phyloP scores from a whole-genome alignment of 2,888 invertebrate species.

The Dynastes grantii region DNA sequence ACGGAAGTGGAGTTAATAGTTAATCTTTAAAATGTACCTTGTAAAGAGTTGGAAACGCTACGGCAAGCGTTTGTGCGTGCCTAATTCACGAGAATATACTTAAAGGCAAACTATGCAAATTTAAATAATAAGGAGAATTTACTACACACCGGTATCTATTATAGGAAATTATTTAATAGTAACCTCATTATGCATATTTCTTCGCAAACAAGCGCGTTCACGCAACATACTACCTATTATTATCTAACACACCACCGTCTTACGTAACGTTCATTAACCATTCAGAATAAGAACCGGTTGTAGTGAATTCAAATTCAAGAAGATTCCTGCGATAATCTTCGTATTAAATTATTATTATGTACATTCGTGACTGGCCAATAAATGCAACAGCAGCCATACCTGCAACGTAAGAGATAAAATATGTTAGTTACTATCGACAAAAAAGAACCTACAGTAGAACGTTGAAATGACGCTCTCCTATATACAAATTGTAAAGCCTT shows the following conservation, averaged over 20 bases:
- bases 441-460: no score
- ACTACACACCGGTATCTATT: constrained; percentile 15
- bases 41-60: neutral
- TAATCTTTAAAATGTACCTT: neutral
- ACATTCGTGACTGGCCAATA: constrained; percentile 44
- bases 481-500: neutral
- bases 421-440: no score
- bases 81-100: constrained; percentile 2
- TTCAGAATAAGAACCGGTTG: constrained; percentile 48
- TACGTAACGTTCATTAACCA: constrained; percentile 36
- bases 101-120: constrained; percentile 15
- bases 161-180: constrained; percentile 33
- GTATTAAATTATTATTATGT: constrained; percentile 48
- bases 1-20: neutral
- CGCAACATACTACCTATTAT: constrained; percentile 26
- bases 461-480: neutral
- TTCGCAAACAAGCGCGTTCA: constrained; percentile 32
- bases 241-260: constrained; percentile 39
- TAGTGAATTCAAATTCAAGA: constrained; percentile 50
- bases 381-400: constrained; percentile 30
- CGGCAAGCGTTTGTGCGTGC: constrained; percentile 14
- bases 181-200: constrained; percentile 40
- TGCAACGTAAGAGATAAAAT: neutral
- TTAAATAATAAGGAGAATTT: constrained; percentile 28
- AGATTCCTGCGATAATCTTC: constrained; percentile 48